phyloP scores from a whole-genome alignment of 2,797 vertebrate species.

The Myripristis murdjan region DNA sequence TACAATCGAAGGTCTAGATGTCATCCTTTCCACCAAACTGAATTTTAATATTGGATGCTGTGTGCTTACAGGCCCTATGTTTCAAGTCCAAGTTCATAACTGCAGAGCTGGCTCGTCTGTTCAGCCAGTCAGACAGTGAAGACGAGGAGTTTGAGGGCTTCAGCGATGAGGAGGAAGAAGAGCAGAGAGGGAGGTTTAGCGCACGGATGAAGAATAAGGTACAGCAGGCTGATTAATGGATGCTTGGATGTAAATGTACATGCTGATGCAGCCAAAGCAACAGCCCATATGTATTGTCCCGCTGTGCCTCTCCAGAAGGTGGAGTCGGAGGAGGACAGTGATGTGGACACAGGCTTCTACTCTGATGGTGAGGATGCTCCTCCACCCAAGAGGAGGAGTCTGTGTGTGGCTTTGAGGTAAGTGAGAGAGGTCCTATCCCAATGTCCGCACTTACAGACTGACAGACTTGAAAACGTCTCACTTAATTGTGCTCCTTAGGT shows the following conservation, averaged over 20 bases:
- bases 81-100: conserved; percentile 89
- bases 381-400: conserved; percentile 83
- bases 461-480: no score
- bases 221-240: not conserved
- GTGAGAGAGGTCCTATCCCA: not conserved
- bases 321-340: conserved; percentile 81
- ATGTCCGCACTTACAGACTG: no score
- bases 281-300: not conserved
- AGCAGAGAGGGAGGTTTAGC: conserved; percentile 27
- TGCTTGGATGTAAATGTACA: not conserved
- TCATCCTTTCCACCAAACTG: not conserved
- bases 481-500: conserved; percentile 76
- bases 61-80: conserved; percentile 73
- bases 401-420: conserved; percentile 90
- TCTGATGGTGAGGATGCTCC: conserved; percentile 81
- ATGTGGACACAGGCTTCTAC: conserved; percentile 76
- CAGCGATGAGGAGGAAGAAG: conserved; percentile 72
- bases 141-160: conserved; percentile 92
- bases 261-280: not conserved
- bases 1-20: no score
- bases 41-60: not conserved
- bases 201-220: conserved; percentile 75
- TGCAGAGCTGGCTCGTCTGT: conserved; percentile 88
- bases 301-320: conserved; percentile 64
- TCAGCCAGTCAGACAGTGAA: conserved; percentile 93